Percentiles rank a stretch among this genome's conserved stretches.
Conservation (phyloP, 35 echinoderm and acorn worm species). For the Antedon bifida region DNA sequence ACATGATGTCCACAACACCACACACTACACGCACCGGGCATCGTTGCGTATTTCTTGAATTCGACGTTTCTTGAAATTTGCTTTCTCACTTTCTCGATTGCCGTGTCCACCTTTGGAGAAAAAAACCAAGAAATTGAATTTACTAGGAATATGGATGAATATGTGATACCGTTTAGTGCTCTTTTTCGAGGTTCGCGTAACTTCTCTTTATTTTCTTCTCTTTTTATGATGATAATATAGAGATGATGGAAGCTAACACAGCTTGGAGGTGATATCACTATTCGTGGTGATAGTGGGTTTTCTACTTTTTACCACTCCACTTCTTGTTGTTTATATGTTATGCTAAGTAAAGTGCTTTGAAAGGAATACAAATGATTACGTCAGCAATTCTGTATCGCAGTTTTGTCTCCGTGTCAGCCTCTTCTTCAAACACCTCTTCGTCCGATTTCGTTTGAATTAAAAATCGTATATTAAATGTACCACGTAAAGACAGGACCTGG, state of each 20-base stretch:
- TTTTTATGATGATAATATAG: no score
- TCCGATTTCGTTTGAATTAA: slow-evolving; percentile 10
- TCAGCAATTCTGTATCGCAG: slow-evolving; percentile 54
- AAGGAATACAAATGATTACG: slow-evolving; percentile 6
- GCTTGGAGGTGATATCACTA: no score
- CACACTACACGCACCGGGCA: neutral
- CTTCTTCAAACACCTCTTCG: slow-evolving; percentile 55
- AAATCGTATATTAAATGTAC: slow-evolving; percentile 7
- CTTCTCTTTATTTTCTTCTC: no score
- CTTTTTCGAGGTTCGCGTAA: no score
- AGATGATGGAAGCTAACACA: no score
- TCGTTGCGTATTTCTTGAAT: neutral
- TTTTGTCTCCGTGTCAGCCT: slow-evolving; percentile 70
- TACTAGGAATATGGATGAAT: no score
- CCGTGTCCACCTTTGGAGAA: neutral
- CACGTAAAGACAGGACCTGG: slow-evolving; percentile 31
- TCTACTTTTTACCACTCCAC: no score
- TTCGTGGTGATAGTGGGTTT: no score
- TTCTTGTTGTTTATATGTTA: no score
- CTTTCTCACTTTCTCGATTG: neutral
- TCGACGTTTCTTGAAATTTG: neutral
- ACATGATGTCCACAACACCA: neutral
- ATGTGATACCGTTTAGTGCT: no score
- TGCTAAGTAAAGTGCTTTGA: no score
- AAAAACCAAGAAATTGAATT: neutral